Evolutionary conservation across 2,113 vertebrate species (phyloP).

Genomic region (human): DNA sequence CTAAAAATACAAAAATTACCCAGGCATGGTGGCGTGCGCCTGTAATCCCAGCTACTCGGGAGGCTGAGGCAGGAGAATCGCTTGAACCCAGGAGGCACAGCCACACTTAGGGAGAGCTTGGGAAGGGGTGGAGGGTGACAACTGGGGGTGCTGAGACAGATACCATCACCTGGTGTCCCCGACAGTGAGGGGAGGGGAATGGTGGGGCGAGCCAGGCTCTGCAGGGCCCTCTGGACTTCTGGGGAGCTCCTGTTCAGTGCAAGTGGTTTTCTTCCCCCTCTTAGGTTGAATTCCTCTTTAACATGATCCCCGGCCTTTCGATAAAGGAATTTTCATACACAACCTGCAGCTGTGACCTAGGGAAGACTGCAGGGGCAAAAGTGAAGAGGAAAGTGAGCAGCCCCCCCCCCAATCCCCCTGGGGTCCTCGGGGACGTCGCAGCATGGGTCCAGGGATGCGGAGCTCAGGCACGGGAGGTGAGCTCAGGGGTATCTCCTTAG

Average conservation of each 20-base stretch:
- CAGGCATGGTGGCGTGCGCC: too few relatives aligned
- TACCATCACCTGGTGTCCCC: not conserved
- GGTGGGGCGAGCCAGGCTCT: not conserved
- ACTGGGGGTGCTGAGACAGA: not conserved
- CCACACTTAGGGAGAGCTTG: not conserved
- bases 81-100: too few relatives aligned
- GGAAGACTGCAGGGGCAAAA: not conserved
- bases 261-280: not conserved
- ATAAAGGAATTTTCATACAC: not conserved
- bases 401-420: too few relatives aligned
- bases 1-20: too few relatives aligned
- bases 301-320: not conserved
- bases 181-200: too few relatives aligned
- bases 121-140: not conserved
- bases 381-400: not conserved
- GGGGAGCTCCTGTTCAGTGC: too few relatives aligned
- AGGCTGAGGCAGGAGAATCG: too few relatives aligned
- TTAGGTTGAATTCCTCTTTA: not conserved
- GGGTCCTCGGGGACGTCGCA: not conserved
- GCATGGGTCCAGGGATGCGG: not conserved
- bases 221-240: too few relatives aligned
- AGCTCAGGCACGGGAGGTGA: not conserved
- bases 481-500: not conserved
- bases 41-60: too few relatives aligned
- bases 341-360: too few relatives aligned